Percentiles rank a stretch among this genome's conserved stretches.
Conservation (phyloP, 53 echinoderm and acorn worm species). For the Hippasteria phrygiana region DNA sequence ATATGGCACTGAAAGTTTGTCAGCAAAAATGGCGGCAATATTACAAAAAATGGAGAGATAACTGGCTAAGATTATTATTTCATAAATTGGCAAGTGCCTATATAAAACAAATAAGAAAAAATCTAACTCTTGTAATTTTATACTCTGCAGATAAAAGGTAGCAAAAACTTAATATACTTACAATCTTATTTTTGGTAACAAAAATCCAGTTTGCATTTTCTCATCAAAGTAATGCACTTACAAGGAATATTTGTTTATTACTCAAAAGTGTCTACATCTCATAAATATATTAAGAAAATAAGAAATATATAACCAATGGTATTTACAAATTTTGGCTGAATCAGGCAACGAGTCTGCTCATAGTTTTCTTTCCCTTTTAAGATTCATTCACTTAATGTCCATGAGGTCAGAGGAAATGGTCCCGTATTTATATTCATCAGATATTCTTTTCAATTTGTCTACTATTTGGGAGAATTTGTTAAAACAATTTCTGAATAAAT, state of each 20-base stretch:
- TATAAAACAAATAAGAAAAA: neutral
- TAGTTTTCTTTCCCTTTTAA: neutral
- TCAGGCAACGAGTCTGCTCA: neutral
- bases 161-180: neutral
- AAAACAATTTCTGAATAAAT: neutral
- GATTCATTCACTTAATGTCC: no score
- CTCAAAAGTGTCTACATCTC: neutral
- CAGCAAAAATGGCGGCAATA: neutral
- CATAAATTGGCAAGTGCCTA: conserved; percentile 11
- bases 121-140: neutral
- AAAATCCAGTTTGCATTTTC: neutral
- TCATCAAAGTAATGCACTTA: neutral
- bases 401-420: neutral
- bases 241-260: neutral
- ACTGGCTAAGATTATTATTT: neutral
- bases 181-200: neutral
- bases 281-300: conserved; percentile 26
- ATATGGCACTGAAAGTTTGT: neutral
- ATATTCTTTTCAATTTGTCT: neutral
- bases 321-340: conserved; percentile 10
- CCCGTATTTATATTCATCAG: neutral
- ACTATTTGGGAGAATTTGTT: no score
- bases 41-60: neutral
- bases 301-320: neutral
- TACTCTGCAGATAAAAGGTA: neutral